These are phyloP conservation scores for Diplodus puntazzo DNA, from an alignment of 2,797 vertebrate species.

Conservation along the genomic window DNA sequence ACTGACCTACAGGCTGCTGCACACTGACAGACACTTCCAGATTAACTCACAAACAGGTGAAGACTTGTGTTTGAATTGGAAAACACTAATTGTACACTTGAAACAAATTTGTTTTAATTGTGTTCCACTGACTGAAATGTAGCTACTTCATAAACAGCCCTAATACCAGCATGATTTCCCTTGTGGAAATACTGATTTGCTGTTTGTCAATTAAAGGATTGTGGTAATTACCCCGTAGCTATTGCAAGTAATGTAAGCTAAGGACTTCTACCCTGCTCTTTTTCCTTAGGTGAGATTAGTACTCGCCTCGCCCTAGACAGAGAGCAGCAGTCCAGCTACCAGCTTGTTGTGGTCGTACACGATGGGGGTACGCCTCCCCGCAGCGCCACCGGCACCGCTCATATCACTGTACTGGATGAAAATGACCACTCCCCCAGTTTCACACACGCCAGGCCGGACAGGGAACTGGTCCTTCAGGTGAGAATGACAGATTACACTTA, in stretches of 20 bases:
- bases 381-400: conserved; percentile 92
- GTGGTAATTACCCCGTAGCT: neutral
- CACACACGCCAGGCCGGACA: conserved; percentile 86
- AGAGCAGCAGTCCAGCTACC: conserved; percentile 95
- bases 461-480: conserved; percentile 92
- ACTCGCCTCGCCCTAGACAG: conserved; percentile 92
- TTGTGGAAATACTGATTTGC: conserved; percentile 14
- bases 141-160: conserved; percentile 20
- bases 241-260: neutral
- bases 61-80: conserved; percentile 17
- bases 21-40: conserved; percentile 90
- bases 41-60: conserved; percentile 96
- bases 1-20: conserved; percentile 91
- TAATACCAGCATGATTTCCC: conserved; percentile 29
- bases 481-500: conserved; percentile 17
- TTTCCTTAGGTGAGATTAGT: conserved; percentile 91
- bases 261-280: neutral
- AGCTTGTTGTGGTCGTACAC: conserved; percentile 93
- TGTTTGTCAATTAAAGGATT: conserved; percentile 7
- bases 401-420: conserved; percentile 93
- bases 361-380: conserved; percentile 94
- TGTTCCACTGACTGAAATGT: conserved; percentile 5
- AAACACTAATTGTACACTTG: neutral
- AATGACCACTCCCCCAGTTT: conserved; percentile 94
- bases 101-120: conserved; percentile 18